Percentiles rank a stretch among this genome's conserved stretches.
phyloP scores from a whole-genome alignment of 2,888 invertebrate genomes.

The Hypomecis atomaria region DNA sequence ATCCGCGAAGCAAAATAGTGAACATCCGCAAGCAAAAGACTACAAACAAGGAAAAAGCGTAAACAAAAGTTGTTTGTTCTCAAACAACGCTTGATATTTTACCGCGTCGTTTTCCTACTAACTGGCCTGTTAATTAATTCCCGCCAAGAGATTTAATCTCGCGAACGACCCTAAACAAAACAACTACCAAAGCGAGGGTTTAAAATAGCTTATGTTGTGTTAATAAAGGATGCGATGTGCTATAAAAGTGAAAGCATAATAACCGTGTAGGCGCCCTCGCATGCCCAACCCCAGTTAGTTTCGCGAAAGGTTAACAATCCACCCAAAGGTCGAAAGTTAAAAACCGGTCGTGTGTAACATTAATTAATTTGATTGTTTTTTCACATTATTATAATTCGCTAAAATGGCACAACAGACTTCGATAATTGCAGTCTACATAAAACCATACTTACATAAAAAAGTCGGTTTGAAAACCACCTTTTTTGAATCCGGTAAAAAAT shows the following conservation, averaged over 20 bases:
- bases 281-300: constrained; percentile 51
- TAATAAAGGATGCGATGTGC: constrained; percentile 43
- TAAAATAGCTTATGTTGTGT: constrained; percentile 39
- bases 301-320: constrained; percentile 60
- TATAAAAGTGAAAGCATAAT: constrained; percentile 46
- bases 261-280: constrained; percentile 46
- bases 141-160: constrained; percentile 48
- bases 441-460: too few species aligned
- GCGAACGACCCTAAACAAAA: constrained; percentile 45
- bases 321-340: constrained; percentile 61
- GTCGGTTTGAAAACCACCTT: too few species aligned
- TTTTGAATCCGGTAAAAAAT: too few species aligned
- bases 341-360: constrained; percentile 55
- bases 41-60: constrained; percentile 26
- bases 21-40: constrained; percentile 27
- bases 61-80: constrained; percentile 35
- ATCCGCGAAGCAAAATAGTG: constrained; percentile 33
- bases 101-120: constrained; percentile 35
- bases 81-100: constrained; percentile 35
- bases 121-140: constrained; percentile 34
- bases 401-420: too few species aligned
- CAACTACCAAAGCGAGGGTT: constrained; percentile 36
- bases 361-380: constrained; percentile 44
- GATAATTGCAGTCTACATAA: too few species aligned
- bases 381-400: too few species aligned